phyloP scores from a whole-genome alignment of 1,140 invertebrate genomes.

The Euschistus heros region DNA sequence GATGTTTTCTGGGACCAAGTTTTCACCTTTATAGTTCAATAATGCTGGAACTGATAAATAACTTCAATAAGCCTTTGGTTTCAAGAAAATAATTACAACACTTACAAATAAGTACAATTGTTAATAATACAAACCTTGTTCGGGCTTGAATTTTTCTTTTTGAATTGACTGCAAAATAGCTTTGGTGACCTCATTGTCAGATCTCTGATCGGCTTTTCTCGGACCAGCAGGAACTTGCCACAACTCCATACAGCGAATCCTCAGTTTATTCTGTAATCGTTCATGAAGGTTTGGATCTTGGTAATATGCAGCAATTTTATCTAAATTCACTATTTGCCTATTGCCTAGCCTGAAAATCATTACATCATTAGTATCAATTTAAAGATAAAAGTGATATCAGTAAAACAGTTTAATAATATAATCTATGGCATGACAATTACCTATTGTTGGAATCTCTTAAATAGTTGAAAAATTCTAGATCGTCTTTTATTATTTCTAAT shows the following conservation, averaged over 20 bases:
- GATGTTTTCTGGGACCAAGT: not conserved
- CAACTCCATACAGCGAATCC: constrained; percentile 55
- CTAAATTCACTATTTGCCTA: constrained; percentile 62
- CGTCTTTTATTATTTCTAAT: constrained; percentile 49
- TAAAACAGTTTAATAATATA: too few relatives aligned
- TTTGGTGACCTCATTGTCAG: constrained; percentile 14
- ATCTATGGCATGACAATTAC: constrained; percentile 46
- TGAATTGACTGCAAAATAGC: not conserved
- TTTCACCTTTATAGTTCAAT: not conserved
- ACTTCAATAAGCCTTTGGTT: not conserved
- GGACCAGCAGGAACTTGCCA: constrained; percentile 59
- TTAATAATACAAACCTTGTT: not conserved
- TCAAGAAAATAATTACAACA: too few relatives aligned
- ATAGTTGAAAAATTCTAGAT: constrained; percentile 64
- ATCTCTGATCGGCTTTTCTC: constrained; percentile 33
- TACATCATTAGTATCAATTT: not conserved
- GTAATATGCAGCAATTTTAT: constrained; percentile 70
- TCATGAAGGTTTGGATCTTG: constrained; percentile 62
- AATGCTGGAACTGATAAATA: not conserved
- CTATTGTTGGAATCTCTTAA: constrained; percentile 69
- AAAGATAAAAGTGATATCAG: not conserved
- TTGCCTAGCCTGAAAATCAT: constrained; percentile 48
- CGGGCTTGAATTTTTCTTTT: not conserved
- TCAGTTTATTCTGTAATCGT: constrained; percentile 54
- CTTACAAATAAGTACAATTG: too few relatives aligned